Conservation (phyloP, 2,797 vertebrate species). For the Diceros bicornis region DNA sequence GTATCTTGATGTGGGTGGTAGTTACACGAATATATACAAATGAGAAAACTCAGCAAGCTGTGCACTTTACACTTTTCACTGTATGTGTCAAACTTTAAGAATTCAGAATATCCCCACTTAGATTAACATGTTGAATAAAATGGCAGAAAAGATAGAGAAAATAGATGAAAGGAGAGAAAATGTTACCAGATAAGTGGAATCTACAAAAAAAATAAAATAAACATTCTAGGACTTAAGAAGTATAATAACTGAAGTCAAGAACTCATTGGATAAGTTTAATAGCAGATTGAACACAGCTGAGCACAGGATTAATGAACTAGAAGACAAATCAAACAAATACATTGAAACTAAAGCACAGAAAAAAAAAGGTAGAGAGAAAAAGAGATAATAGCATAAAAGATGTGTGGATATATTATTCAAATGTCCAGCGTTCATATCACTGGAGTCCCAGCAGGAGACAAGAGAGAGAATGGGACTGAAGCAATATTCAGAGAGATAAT, state of each 20-base stretch:
- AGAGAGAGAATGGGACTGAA: background rate
- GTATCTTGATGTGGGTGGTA: background rate
- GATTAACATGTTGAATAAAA: background rate
- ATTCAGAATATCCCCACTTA: background rate
- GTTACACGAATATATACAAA: background rate
- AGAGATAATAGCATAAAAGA: background rate
- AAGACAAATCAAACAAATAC: background rate
- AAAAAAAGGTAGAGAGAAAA: background rate
- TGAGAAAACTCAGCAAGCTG: background rate
- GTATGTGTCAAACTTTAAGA: background rate
- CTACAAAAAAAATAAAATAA: background rate
- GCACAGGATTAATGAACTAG: background rate
- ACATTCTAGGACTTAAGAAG: background rate
- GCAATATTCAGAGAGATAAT: background rate
- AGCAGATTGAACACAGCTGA: background rate
- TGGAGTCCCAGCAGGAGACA: background rate
- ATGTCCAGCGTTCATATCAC: background rate
- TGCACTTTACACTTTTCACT: background rate
- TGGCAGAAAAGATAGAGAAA: background rate
- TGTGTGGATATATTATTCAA: background rate
- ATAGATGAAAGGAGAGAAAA: conserved; percentile 27
- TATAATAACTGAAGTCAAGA: conserved; percentile 10
- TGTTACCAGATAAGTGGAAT: background rate
- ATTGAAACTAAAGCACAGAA: background rate
- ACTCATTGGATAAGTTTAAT: background rate